These are phyloP conservation scores for Sorex araneus DNA, from an alignment of 2,113 vertebrate genomes.

Conservation along the genomic window DNA sequence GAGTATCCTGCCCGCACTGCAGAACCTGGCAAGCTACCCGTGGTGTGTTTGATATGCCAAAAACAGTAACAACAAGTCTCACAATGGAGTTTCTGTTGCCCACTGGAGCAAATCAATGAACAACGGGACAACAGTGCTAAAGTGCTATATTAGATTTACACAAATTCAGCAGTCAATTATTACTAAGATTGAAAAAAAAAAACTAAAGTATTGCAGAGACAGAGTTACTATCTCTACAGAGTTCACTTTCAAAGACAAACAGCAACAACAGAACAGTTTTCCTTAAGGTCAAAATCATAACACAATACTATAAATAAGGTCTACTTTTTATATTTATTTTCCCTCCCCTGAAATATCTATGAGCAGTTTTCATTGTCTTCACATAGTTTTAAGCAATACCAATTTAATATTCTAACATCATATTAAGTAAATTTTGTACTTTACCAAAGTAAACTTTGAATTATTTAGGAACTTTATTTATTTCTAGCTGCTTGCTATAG, in stretches of 20 bases:
- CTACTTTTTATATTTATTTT: neutral
- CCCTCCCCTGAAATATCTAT: neutral
- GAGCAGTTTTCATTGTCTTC: neutral
- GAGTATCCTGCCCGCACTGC: no score
- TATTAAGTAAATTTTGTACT: neutral
- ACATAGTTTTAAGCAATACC: neutral
- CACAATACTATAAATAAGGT: neutral
- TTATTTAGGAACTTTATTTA: neutral
- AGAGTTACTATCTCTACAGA: neutral
- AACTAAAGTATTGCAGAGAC: neutral
- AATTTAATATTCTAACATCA: neutral
- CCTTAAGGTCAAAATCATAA: neutral
- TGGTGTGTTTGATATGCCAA: no score
- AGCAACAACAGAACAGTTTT: neutral
- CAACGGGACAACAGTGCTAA: no score
- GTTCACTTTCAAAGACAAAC: neutral
- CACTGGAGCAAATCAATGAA: no score
- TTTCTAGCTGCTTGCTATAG: neutral
- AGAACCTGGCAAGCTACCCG: neutral
- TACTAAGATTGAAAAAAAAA: neutral
- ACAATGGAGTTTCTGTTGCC: no score
- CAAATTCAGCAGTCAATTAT: neutral
- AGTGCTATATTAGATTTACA: neutral
- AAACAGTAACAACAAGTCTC: no score
- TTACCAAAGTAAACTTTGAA: constrained; percentile 40